Evolutionary conservation across 2,888 invertebrate genomes (phyloP).

Genomic region (Pristionchus arcanus): DNA sequence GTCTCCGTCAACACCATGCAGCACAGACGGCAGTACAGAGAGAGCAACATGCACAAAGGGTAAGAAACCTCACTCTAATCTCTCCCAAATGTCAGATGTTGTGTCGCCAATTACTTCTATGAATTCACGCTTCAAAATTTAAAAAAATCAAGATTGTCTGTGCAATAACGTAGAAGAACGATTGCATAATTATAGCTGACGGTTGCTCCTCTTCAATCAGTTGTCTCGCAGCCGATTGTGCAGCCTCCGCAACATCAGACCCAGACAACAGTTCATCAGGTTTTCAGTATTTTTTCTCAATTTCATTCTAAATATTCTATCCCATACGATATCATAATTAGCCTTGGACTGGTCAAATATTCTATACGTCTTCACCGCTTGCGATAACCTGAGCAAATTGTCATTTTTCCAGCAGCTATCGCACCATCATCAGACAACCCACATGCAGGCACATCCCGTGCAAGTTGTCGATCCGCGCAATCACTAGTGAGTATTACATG

Average conservation of each 20-base stretch:
- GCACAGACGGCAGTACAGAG: not conserved
- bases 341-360: no score
- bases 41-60: not conserved
- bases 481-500: conserved; percentile 49
- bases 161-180: no score
- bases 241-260: not conserved
- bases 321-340: no score
- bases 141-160: no score
- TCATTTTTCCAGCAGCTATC: not conserved
- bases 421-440: not conserved
- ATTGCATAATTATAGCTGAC: not conserved
- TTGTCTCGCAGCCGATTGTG: not conserved
- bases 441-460: conserved; percentile 34
- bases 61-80: not conserved
- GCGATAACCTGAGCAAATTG: no score
- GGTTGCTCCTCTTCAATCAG: not conserved
- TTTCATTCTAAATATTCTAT: no score
- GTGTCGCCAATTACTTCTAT: no score
- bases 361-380: no score
- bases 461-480: conserved; percentile 36
- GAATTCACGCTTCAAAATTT: no score
- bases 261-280: not conserved
- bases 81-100: no score
- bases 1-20: conserved; percentile 12
- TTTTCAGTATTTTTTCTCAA: not conserved